Percentiles rank a stretch among this genome's conserved stretches.
phyloP scores from a whole-genome alignment of 2,797 vertebrate species.

The Gallinago nigripennis region DNA sequence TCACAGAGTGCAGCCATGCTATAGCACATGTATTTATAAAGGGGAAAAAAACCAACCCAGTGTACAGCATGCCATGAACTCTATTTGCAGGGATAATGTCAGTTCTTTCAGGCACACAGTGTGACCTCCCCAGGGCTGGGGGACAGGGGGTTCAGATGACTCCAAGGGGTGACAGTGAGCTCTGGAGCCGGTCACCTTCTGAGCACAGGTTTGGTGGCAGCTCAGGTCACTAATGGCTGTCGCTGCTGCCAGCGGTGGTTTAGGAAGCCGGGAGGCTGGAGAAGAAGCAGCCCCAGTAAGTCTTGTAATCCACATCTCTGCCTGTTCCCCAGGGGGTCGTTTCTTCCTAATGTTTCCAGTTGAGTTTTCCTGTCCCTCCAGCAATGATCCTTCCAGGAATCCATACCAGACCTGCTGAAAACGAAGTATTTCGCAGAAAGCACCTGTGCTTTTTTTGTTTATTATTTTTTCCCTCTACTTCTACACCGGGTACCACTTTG shows the following conservation, averaged over 20 bases:
- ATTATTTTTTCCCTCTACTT: background rate
- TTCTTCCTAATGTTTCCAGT: background rate
- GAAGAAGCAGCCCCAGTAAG: background rate
- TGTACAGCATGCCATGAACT: conserved; percentile 5
- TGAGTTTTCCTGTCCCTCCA: background rate
- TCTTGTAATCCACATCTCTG: background rate
- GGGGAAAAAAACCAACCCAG: background rate
- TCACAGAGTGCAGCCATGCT: conserved; percentile 39
- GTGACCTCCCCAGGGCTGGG: conserved; percentile 33
- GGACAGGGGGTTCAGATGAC: background rate
- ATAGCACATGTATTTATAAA: conserved; percentile 66
- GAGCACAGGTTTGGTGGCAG: background rate
- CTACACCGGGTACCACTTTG: background rate
- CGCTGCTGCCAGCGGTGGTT: background rate
- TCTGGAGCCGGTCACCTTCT: background rate
- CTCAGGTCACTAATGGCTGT: background rate
- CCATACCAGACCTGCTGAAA: background rate
- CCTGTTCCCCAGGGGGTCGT: background rate
- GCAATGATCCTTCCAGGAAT: background rate
- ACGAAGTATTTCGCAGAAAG: background rate
- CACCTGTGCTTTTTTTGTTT: background rate
- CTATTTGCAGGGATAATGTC: conserved; percentile 15
- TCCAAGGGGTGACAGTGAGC: background rate
- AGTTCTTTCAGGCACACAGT: background rate
- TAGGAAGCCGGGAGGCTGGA: background rate